phyloP scores from a whole-genome alignment of 2,888 invertebrate species.

The Aleiodes leptofemur region DNA sequence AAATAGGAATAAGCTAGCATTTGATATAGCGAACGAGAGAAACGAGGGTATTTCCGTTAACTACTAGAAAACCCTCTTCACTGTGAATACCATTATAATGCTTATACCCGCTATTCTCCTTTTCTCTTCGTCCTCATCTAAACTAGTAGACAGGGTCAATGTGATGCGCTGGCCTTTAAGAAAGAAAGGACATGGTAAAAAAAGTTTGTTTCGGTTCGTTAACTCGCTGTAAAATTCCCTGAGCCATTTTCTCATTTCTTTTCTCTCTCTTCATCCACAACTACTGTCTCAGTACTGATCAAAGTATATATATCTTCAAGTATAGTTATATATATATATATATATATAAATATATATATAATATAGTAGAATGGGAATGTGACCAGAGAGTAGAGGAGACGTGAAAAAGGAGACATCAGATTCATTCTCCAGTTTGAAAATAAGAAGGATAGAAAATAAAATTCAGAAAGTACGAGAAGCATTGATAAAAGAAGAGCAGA shows the following conservation, averaged over 20 bases:
- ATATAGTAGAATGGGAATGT: constrained; percentile 25
- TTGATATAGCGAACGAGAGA: no score
- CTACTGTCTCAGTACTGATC: constrained; percentile 18
- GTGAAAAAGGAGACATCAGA: no score
- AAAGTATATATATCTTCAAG: constrained; percentile 32
- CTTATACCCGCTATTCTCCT: not conserved
- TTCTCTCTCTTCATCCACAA: not conserved
- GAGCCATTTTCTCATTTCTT: constrained; percentile 25
- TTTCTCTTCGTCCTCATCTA: not conserved
- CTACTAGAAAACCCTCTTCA: not conserved
- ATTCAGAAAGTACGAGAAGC: constrained; percentile 46
- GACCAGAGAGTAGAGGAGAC: constrained; percentile 1
- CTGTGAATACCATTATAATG: constrained; percentile 25
- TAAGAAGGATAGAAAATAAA: constrained; percentile 34
- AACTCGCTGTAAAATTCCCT: constrained; percentile 16
- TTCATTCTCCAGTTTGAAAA: not conserved
- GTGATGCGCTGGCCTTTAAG: constrained; percentile 5
- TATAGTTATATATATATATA: constrained; percentile 15
- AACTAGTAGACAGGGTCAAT: not conserved
- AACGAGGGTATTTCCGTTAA: constrained; percentile 19
- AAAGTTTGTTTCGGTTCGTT: constrained; percentile 33
- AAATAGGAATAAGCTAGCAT: not conserved
- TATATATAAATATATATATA: constrained; percentile 25
- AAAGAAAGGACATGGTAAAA: not conserved
- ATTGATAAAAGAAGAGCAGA: constrained; percentile 36